phyloP scores from a whole-genome alignment of 2,797 vertebrate species.

The Amblyopsis hoosieri region DNA sequence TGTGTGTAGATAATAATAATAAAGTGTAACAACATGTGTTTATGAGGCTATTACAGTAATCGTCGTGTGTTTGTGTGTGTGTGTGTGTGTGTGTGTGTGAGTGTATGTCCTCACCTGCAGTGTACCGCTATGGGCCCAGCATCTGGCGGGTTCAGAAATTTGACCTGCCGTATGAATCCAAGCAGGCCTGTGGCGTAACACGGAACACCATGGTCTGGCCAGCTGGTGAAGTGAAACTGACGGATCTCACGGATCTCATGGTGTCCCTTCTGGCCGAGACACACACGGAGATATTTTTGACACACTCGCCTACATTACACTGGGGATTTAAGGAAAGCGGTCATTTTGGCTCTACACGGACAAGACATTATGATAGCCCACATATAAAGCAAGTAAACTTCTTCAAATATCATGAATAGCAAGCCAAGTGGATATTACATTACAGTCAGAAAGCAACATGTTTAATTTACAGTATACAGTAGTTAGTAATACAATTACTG shows the following conservation, averaged over 20 bases:
- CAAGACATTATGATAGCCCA: too few relatives aligned
- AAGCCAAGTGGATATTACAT: too few relatives aligned
- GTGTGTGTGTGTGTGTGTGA: background rate
- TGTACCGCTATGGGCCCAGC: conserved; percentile 93
- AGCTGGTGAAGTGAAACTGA: conserved; percentile 98
- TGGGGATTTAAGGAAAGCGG: background rate
- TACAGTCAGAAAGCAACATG: too few relatives aligned
- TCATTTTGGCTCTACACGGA: background rate
- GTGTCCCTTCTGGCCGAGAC: conserved; percentile 88
- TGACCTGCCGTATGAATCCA: conserved; percentile 95
- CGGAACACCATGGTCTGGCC: conserved; percentile 96
- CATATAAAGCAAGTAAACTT: too few relatives aligned
- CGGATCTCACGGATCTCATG: conserved; percentile 96
- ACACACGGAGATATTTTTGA: too few relatives aligned
- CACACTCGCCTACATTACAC: background rate
- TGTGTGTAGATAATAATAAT: background rate
- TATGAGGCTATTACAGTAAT: background rate
- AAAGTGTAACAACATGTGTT: conserved; percentile 4
- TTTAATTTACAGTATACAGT: too few relatives aligned
- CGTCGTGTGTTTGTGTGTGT: background rate
- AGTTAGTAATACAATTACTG: too few relatives aligned
- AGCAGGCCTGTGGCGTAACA: conserved; percentile 95
- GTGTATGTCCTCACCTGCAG: conserved; percentile 84
- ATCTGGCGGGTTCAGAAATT: conserved; percentile 94
- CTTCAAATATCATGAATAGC: too few relatives aligned